Base-by-base conservation (phyloP, 2,797 vertebrate species). In the Gobio occitaniae region DNA sequence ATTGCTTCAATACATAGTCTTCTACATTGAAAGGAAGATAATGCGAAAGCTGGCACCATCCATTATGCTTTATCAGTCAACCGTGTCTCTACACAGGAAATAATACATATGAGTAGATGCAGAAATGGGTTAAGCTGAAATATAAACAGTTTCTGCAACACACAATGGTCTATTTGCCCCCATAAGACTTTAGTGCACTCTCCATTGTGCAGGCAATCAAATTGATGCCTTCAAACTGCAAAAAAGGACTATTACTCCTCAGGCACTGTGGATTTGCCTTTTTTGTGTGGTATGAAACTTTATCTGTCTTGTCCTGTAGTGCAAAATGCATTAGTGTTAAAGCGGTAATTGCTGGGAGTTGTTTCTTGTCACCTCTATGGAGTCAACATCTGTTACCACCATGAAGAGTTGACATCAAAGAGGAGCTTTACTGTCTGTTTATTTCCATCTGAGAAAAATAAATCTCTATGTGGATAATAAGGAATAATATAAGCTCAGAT, bases 371-470 rank as follows among this genome's bases (percentile, higher is more conserved):
- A 61, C 38, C 8, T 78, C 21, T 78, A 38, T 54, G 54, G 36
- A 41, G 75, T 77, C 52, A 59, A 77, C 75, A 77, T 77, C 75
- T 77, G 54, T 77, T 77, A 77, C 52, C 54, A 52, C 36, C 54
- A 59, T n/a, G 36, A 59, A 59, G 36, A 59, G 32, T 15, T 77
- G 19, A 77, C 2, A 4, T 59, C 6, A 0, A 16, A 77, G 36
- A 16, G 72, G 17, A 19, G 50, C 32, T 4, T 52, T 16, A 59
- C 17, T 41, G 47, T 69, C 10, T 47, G 4, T 52, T 69, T 80
- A 68, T 54, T 69, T 80, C 29, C 17, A 16, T 52, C 7, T 21
- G 17, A 36, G 47, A 25, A 61, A 77, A 77, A 61, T 56, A 68
- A 66, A 69, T 68, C 16, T 72, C 0, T 11, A 21, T 65, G 50